phyloP scores from a whole-genome alignment of 2,113 vertebrate species.

The Platichthys flesus region DNA sequence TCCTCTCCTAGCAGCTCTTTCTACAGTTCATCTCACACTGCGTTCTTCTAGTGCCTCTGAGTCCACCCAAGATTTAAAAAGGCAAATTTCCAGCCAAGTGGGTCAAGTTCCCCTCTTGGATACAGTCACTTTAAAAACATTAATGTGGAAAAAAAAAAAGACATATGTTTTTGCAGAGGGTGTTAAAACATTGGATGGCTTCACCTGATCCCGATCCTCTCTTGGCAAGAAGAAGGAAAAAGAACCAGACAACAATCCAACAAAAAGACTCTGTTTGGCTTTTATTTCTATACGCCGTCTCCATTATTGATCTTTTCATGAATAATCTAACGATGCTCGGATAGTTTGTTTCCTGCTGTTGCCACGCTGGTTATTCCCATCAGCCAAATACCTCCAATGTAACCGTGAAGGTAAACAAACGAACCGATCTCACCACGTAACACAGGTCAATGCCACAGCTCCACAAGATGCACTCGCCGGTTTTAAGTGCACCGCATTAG shows the following conservation, averaged over 20 bases:
- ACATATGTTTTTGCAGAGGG: not conserved
- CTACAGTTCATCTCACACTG: constrained; percentile 29
- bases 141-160: constrained; percentile 27
- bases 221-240: not conserved
- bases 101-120: constrained; percentile 44
- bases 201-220: constrained; percentile 20
- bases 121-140: constrained; percentile 58
- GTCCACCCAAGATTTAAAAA: constrained; percentile 42
- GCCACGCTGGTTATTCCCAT: not conserved
- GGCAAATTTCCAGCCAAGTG: constrained; percentile 38
- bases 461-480: not conserved
- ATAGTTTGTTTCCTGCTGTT: not conserved
- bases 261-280: not conserved
- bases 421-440: not conserved
- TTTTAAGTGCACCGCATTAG: not conserved
- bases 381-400: not conserved
- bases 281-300: constrained; percentile 20
- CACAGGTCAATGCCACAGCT: not conserved
- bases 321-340: constrained; percentile 49
- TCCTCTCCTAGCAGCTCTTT: constrained; percentile 35
- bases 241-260: not conserved
- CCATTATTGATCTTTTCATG: constrained; percentile 59
- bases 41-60: constrained; percentile 19
- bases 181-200: constrained; percentile 16
- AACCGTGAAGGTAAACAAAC: not conserved